phyloP scores from a whole-genome alignment of 35 echinoderm and acorn worm genomes.

The Acanthaster planci region DNA sequence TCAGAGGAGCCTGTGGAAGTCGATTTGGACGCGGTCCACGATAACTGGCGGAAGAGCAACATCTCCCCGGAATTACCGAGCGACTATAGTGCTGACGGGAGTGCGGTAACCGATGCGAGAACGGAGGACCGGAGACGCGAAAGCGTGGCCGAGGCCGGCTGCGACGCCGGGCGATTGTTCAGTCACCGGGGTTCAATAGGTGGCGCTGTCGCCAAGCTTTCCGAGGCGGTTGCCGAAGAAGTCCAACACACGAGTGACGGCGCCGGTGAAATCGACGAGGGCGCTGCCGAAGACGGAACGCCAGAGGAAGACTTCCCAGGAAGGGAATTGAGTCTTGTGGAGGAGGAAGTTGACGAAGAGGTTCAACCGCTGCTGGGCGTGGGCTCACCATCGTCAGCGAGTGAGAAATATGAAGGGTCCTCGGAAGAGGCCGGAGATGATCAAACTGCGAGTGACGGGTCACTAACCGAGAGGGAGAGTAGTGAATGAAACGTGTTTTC shows the following conservation, averaged over 20 bases:
- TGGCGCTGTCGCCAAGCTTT: neutral
- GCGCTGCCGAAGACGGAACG: neutral
- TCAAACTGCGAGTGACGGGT: neutral
- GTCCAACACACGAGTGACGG: neutral
- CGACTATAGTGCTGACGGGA: neutral
- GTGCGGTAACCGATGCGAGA: neutral
- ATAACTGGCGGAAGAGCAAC: neutral
- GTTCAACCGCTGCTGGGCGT: neutral
- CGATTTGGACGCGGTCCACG: constrained; percentile 1
- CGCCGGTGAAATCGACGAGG: neutral
- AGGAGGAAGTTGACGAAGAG: neutral
- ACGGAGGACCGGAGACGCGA: neutral
- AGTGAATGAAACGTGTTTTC: neutral
- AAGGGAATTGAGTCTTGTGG: neutral
- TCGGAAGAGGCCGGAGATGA: neutral
- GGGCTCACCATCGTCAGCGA: neutral
- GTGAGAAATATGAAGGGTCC: neutral
- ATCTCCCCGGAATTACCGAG: neutral
- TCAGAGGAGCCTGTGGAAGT: constrained; percentile 5
- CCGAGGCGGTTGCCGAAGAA: neutral
- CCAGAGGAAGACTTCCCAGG: neutral
- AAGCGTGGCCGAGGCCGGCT: neutral
- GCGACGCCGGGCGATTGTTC: neutral
- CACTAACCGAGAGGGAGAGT: neutral
- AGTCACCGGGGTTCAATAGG: neutral